Evolutionary conservation across 1,140 invertebrate species (phyloP).

Genomic region (Lethrus apterus): DNA sequence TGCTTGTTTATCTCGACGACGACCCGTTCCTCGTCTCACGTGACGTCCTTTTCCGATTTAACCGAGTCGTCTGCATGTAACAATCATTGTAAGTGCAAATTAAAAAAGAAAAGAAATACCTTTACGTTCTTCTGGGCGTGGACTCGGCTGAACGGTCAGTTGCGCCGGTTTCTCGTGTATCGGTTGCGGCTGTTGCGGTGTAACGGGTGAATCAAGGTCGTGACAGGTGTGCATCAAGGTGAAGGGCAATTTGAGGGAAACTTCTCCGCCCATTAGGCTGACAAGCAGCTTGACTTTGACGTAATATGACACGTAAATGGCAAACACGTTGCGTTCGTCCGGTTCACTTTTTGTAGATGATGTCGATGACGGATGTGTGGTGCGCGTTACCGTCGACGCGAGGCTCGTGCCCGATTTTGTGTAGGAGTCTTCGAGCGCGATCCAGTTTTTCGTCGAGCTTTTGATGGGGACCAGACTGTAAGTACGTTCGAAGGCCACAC

Average conservation of each 20-base stretch:
- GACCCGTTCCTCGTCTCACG: slow-evolving; percentile 38
- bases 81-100: neutral
- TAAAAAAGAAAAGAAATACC: neutral
- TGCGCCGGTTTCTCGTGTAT: slow-evolving; percentile 14
- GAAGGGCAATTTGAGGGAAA: slow-evolving; percentile 75
- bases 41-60: slow-evolving; percentile 37
- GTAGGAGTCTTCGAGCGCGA: slow-evolving; percentile 69
- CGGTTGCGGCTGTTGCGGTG: slow-evolving; percentile 23
- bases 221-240: slow-evolving; percentile 54
- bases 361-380: too few species aligned
- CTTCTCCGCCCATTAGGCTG: slow-evolving; percentile 69
- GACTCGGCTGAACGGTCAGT: neutral
- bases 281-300: slow-evolving; percentile 76
- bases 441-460: slow-evolving; percentile 75
- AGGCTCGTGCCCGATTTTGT: slow-evolving; percentile 59
- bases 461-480: slow-evolving; percentile 63
- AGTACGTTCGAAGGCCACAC: slow-evolving; percentile 51
- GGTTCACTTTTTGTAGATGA: slow-evolving; percentile 37
- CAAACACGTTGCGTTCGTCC: slow-evolving; percentile 76
- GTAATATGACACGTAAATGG: slow-evolving; percentile 84
- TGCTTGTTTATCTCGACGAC: slow-evolving; percentile 37
- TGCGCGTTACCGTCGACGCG: slow-evolving; percentile 60
- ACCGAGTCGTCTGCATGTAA: slow-evolving; percentile 21
- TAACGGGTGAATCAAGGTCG: slow-evolving; percentile 34
- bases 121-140: neutral